Conservation (phyloP, 2,888 invertebrate genomes). For the Tetheella fluctuosa region DNA sequence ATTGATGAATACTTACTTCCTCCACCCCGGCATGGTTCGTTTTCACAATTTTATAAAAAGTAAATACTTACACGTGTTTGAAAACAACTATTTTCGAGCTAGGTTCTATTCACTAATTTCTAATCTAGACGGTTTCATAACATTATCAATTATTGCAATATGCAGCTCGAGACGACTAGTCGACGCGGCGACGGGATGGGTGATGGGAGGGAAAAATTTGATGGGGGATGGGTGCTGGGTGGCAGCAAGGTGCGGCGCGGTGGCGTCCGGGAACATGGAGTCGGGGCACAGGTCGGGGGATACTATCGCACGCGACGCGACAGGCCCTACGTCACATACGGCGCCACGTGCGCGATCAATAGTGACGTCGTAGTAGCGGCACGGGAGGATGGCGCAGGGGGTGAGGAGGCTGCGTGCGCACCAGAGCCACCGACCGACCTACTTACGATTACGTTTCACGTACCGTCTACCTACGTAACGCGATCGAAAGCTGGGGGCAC, state of each 20-base stretch:
- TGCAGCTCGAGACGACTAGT: slow-evolving; percentile 25
- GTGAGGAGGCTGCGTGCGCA: slow-evolving; percentile 69
- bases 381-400: slow-evolving; percentile 18
- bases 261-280: slow-evolving; percentile 44
- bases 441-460: slow-evolving; percentile 81
- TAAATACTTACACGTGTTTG: too few relatives aligned
- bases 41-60: too few relatives aligned
- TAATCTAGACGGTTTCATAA: neutral
- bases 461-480: slow-evolving; percentile 79
- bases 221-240: slow-evolving; percentile 17
- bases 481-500: slow-evolving; percentile 63
- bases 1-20: too few relatives aligned
- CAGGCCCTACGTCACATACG: slow-evolving; percentile 79
- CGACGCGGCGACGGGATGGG: slow-evolving; percentile 18
- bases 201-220: slow-evolving; percentile 27
- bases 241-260: slow-evolving; percentile 32
- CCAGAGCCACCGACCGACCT: slow-evolving; percentile 73
- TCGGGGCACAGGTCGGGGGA: slow-evolving; percentile 41
- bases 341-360: slow-evolving; percentile 83
- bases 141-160: slow-evolving; percentile 9
- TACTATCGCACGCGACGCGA: slow-evolving; percentile 67
- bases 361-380: slow-evolving; percentile 73
- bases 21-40: too few relatives aligned
- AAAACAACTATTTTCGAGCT: too few relatives aligned
- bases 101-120: too few relatives aligned